phyloP scores from a whole-genome alignment of 2,888 invertebrate genomes.

The Luperina testacea region DNA sequence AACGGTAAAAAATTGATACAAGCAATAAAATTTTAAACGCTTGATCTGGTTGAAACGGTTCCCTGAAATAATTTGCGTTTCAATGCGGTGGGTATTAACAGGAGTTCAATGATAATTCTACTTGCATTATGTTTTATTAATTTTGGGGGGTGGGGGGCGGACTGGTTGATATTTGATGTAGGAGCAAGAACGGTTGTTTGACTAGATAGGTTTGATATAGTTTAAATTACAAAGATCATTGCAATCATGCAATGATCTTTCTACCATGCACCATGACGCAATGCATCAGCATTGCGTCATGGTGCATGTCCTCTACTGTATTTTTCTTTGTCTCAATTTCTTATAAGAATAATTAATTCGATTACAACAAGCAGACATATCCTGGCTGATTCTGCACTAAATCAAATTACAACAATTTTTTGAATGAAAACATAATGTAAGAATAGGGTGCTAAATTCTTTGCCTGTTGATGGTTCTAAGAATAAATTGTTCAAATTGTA shows the following conservation, averaged over 20 bases:
- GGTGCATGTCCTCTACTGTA: neutral
- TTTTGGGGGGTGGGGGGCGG: constrained; percentile 18
- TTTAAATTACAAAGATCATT: too few species aligned
- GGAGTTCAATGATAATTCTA: constrained; percentile 59
- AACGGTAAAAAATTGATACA: constrained; percentile 72
- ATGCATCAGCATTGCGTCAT: neutral
- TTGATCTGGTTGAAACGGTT: constrained; percentile 78
- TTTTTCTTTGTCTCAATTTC: neutral
- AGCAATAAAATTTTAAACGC: constrained; percentile 76
- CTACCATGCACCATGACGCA: too few species aligned
- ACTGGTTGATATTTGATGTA: neutral
- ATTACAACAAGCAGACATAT: neutral
- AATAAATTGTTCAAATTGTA: neutral
- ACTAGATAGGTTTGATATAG: too few species aligned
- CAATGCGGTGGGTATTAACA: constrained; percentile 60
- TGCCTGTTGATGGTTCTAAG: neutral
- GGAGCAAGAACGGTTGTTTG: too few species aligned
- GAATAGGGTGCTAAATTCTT: too few species aligned
- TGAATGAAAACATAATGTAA: too few species aligned
- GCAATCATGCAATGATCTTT: too few species aligned
- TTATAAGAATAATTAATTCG: too few species aligned
- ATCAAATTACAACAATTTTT: neutral
- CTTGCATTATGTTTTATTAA: constrained; percentile 57
- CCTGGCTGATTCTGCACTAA: neutral
- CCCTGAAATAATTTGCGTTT: constrained; percentile 72